These are phyloP conservation scores for Tetrapedia diversipes DNA, from an alignment of 2,888 invertebrate species.

Conservation along the genomic window DNA sequence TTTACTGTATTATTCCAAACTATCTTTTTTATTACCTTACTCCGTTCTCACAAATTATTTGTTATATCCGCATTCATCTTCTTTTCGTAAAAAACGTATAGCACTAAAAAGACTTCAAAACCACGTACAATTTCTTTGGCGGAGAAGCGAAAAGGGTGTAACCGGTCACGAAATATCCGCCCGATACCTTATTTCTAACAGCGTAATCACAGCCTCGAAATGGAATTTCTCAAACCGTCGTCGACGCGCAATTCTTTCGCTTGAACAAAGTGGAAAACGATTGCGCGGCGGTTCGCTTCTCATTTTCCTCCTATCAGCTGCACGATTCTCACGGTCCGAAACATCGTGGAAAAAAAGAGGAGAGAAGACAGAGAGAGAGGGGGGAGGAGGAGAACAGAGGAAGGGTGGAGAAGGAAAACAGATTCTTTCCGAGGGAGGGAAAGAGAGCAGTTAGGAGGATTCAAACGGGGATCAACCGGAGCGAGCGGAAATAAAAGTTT, in stretches of 20 bases:
- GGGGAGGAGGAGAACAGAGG: neutral
- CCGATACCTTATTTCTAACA: slow-evolving; percentile 3
- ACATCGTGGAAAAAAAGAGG: slow-evolving; percentile 2
- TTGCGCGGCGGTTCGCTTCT: slow-evolving; percentile 42
- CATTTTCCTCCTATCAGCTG: slow-evolving; percentile 58
- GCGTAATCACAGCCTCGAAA: slow-evolving; percentile 26
- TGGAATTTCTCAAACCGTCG: slow-evolving; percentile 29
- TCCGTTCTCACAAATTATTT: too few relatives aligned
- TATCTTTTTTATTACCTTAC: too few relatives aligned
- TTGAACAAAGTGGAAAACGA: slow-evolving; percentile 45
- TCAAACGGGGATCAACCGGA: neutral
- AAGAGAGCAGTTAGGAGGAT: neutral
- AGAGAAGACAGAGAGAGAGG: neutral
- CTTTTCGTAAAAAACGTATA: too few relatives aligned
- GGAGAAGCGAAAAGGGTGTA: neutral
- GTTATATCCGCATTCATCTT: too few relatives aligned
- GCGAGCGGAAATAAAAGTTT: slow-evolving; percentile 62
- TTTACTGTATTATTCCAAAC: too few relatives aligned
- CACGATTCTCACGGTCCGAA: slow-evolving; percentile 56
- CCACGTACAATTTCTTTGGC: neutral
- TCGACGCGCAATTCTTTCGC: slow-evolving; percentile 30
- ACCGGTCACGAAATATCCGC: slow-evolving; percentile 3
- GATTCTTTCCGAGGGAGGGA: slow-evolving; percentile 9
- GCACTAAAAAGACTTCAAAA: too few relatives aligned
- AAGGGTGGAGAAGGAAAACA: slow-evolving; percentile 4